Percentiles rank a stretch among this genome's conserved stretches.
phyloP scores from a whole-genome alignment of 2,888 invertebrate species.

The Cantharis nigra region DNA sequence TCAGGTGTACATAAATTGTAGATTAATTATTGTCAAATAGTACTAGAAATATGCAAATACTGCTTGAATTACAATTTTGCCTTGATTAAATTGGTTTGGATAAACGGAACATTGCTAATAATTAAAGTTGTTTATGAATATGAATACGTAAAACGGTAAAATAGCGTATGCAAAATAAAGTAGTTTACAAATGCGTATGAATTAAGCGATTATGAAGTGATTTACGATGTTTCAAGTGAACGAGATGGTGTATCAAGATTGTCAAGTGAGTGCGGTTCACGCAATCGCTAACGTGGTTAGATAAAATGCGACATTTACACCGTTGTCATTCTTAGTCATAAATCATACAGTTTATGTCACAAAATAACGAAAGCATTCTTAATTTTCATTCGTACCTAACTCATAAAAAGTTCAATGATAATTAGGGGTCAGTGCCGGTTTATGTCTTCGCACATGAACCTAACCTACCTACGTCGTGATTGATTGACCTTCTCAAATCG shows the following conservation, averaged over 20 bases:
- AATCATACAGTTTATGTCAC: conserved; percentile 42
- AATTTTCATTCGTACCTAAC: conserved; percentile 38
- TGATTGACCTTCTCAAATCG: conserved; percentile 36
- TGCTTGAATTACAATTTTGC: neutral
- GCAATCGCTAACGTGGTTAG: conserved; percentile 39
- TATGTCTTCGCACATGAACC: conserved; percentile 34
- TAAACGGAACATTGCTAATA: neutral
- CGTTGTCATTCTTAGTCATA: conserved; percentile 40
- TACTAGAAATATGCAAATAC: neutral
- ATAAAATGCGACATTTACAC: conserved; percentile 42
- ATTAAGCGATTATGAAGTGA: conserved; percentile 42
- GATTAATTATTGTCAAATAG: neutral
- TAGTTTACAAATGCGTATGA: conserved; percentile 37
- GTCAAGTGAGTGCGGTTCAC: conserved; percentile 35
- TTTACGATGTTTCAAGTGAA: conserved; percentile 38
- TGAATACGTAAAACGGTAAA: neutral
- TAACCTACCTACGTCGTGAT: conserved; percentile 32
- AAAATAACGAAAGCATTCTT: conserved; percentile 43
- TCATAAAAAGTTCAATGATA: conserved; percentile 36
- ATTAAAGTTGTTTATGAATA: neutral
- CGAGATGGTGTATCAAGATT: conserved; percentile 36
- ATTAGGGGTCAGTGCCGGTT: conserved; percentile 35
- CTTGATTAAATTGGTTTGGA: neutral
- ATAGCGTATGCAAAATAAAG: conserved; percentile 35
- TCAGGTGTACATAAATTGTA: neutral